A percentile compares a stretch with the other conserved stretches of the same genome.
phyloP scores from a whole-genome alignment of 2,888 invertebrate species.

The Cyclophora punctaria region DNA sequence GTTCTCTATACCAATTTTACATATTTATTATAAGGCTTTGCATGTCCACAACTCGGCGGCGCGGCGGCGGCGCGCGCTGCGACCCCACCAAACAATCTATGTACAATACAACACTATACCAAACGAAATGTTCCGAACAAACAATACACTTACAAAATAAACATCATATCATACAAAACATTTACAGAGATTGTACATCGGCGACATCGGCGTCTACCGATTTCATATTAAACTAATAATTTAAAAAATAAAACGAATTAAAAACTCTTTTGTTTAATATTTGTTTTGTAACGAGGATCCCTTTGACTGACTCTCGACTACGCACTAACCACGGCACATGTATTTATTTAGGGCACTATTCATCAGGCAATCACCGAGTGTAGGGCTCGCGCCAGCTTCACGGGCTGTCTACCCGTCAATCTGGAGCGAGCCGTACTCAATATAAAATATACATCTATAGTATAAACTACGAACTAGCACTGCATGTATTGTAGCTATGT shows the following conservation, averaged over 20 bases:
- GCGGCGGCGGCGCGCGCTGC: constrained; percentile 33
- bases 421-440: too few relatives aligned
- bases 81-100: constrained; percentile 28
- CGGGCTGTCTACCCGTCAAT: too few relatives aligned
- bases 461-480: too few relatives aligned
- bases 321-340: constrained; percentile 40
- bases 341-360: constrained; percentile 24
- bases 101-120: constrained; percentile 17
- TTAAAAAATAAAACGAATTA: constrained; percentile 43
- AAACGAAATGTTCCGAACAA: constrained; percentile 9
- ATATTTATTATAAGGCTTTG: constrained; percentile 62
- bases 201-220: constrained; percentile 50
- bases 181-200: constrained; percentile 71
- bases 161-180: constrained; percentile 44
- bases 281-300: constrained; percentile 6
- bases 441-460: too few relatives aligned
- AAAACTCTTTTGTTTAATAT: constrained; percentile 5
- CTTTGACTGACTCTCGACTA: constrained; percentile 8
- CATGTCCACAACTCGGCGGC: constrained; percentile 36
- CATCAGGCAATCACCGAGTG: constrained; percentile 14
- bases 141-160: constrained; percentile 46
- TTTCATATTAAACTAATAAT: constrained; percentile 44
- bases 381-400: too few relatives aligned
- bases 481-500: too few relatives aligned
- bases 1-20: constrained; percentile 24